A percentile compares a stretch with the other conserved stretches of the same genome.
phyloP scores from a whole-genome alignment of 92 coral and sea anemone genomes.

The Phenganax subtilis region DNA sequence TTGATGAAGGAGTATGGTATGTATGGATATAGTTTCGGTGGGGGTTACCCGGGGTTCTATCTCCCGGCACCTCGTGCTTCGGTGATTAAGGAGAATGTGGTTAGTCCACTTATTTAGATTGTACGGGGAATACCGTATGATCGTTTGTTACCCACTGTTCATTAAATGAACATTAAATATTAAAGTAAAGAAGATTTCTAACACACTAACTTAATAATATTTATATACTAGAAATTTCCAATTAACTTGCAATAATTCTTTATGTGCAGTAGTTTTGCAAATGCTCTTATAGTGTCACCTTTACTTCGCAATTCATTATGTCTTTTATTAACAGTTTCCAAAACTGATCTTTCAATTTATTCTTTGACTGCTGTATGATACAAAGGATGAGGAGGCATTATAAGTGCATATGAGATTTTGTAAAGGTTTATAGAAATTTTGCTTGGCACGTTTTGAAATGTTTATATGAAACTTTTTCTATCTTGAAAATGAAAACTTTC shows the following conservation, averaged over 20 bases:
- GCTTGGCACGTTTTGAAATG: too few species aligned
- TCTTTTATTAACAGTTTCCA: too few species aligned
- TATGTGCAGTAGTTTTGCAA: not conserved
- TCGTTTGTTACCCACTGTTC: slow-evolving; percentile 38
- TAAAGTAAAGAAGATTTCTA: slow-evolving; percentile 44
- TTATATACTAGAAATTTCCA: not conserved
- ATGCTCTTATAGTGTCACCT: too few species aligned
- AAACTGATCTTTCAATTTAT: too few species aligned
- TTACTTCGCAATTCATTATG: not conserved
- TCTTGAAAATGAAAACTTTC: too few species aligned
- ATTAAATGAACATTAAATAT: slow-evolving; percentile 41
- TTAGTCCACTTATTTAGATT: slow-evolving; percentile 32
- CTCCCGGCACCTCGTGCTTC: slow-evolving; percentile 37
- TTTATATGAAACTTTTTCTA: too few species aligned
- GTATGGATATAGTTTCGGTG: slow-evolving; percentile 33
- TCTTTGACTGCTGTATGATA: too few species aligned
- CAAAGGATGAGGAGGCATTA: too few species aligned
- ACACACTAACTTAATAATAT: slow-evolving; percentile 28
- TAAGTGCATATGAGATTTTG: too few species aligned
- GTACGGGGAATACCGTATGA: slow-evolving; percentile 22
- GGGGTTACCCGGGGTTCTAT: slow-evolving; percentile 23
- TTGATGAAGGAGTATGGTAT: slow-evolving; percentile 28
- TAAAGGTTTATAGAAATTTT: too few species aligned
- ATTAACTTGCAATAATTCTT: not conserved
- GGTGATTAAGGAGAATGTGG: slow-evolving; percentile 35